A percentile compares a stretch with the other conserved stretches of the same genome.
phyloP scores from a whole-genome alignment of 2,888 invertebrate species.

The Volucella bombylans region DNA sequence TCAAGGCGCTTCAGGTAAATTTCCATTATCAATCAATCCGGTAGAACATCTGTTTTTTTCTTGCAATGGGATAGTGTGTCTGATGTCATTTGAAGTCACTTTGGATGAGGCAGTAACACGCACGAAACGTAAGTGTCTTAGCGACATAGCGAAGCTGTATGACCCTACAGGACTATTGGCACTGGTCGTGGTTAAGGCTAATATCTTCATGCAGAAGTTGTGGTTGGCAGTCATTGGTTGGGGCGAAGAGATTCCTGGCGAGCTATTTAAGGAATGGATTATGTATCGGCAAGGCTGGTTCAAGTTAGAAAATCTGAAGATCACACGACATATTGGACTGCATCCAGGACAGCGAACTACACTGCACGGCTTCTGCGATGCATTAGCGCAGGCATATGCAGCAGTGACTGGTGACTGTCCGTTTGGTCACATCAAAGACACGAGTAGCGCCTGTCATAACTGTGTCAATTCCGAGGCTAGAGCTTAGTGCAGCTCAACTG shows the following conservation, averaged over 20 bases:
- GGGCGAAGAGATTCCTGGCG: slow-evolving; percentile 23
- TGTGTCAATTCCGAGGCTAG: slow-evolving; percentile 24
- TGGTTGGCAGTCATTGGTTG: slow-evolving; percentile 47
- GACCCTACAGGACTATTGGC: slow-evolving; percentile 37
- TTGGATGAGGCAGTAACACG: slow-evolving; percentile 4
- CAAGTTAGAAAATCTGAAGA: slow-evolving; percentile 22
- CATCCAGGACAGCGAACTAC: slow-evolving; percentile 30
- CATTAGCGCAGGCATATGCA: slow-evolving; percentile 22
- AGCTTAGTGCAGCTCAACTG: slow-evolving; percentile 35
- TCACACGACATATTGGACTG: slow-evolving; percentile 40
- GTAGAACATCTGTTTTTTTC: slow-evolving; percentile 5
- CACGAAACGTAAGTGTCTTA: slow-evolving; percentile 34
- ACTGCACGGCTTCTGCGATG: slow-evolving; percentile 35
- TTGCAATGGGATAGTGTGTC: slow-evolving; percentile 41
- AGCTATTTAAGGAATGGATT: slow-evolving; percentile 14
- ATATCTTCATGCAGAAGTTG: slow-evolving; percentile 39
- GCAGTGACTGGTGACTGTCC: slow-evolving; percentile 20
- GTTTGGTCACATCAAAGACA: slow-evolving; percentile 15
- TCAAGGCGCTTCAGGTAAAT: too few species aligned
- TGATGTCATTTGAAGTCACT: slow-evolving; percentile 19
- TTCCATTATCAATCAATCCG: background rate
- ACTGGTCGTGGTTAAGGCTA: slow-evolving; percentile 27
- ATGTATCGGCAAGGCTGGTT: slow-evolving; percentile 21
- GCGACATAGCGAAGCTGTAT: slow-evolving; percentile 36
- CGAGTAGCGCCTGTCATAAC: slow-evolving; percentile 10